These are phyloP conservation scores for Cheilosia impressa DNA, from an alignment of 2,888 invertebrate genomes.

Conservation along the genomic window DNA sequence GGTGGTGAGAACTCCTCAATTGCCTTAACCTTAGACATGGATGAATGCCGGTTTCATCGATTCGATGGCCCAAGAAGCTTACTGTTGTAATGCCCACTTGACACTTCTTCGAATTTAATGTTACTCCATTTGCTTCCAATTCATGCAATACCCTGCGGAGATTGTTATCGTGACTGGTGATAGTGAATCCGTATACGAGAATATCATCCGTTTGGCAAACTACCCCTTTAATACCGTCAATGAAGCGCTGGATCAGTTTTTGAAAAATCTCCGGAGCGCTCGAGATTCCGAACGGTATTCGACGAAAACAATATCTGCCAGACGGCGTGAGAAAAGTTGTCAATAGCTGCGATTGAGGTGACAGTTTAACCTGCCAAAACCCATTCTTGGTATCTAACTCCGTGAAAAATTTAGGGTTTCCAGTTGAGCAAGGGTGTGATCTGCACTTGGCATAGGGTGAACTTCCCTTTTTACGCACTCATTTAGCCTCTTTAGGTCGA, in stretches of 20 bases:
- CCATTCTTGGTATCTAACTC: slow-evolving; percentile 78
- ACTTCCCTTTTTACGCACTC: slow-evolving; percentile 40
- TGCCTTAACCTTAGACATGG: slow-evolving; percentile 20
- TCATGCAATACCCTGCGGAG: background rate
- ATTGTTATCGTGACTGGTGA: no score
- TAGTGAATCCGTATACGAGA: no score
- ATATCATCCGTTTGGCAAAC: slow-evolving; percentile 33
- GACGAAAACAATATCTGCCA: slow-evolving; percentile 51
- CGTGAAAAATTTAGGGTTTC: slow-evolving; percentile 70
- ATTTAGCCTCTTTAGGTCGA: slow-evolving; percentile 20
- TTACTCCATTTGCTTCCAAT: slow-evolving; percentile 18
- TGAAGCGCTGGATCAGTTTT: slow-evolving; percentile 36
- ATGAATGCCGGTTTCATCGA: no score
- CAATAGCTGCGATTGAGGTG: slow-evolving; percentile 27
- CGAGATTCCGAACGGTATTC: slow-evolving; percentile 48
- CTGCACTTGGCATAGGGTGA: slow-evolving; percentile 75
- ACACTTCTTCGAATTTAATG: slow-evolving; percentile 45
- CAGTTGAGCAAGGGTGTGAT: slow-evolving; percentile 73
- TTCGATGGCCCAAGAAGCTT: slow-evolving; percentile 33
- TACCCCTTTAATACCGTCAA: slow-evolving; percentile 41
- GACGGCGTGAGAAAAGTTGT: slow-evolving; percentile 56
- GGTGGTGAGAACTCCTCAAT: slow-evolving; percentile 17
- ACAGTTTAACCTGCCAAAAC: slow-evolving; percentile 54
- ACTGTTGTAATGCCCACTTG: slow-evolving; percentile 40
- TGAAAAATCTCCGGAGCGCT: slow-evolving; percentile 57